Conservation (phyloP, 2,113 vertebrate species). For the Dissostichus mawsoni region DNA sequence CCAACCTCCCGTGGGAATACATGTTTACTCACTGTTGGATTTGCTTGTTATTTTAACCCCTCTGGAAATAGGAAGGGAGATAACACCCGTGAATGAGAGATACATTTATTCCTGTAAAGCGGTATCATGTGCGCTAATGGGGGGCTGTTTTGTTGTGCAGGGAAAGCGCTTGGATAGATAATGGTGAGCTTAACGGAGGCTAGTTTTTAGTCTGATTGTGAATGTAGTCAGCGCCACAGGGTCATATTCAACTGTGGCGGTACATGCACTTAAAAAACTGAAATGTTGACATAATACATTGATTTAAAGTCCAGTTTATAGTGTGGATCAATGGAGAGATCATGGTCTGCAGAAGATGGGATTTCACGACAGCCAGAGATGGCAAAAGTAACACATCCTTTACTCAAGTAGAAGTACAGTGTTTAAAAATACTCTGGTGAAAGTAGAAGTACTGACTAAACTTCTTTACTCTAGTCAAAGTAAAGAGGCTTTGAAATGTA, state of each 20-base stretch:
- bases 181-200: not conserved
- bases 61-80: slow-evolving; percentile 30
- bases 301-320: too few relatives aligned
- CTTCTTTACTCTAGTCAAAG: too few relatives aligned
- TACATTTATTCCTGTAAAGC: slow-evolving; percentile 31
- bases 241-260: slow-evolving; percentile 18
- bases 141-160: not conserved
- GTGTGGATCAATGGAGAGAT: slow-evolving; percentile 16
- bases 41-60: slow-evolving; percentile 57
- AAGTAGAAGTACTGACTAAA: too few relatives aligned
- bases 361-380: too few relatives aligned
- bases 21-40: slow-evolving; percentile 59
- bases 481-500: too few relatives aligned
- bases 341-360: too few relatives aligned
- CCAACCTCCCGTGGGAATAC: slow-evolving; percentile 29
- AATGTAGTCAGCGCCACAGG: not conserved
- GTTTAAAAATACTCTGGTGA: too few relatives aligned
- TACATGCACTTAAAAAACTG: too few relatives aligned
- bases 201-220: not conserved
- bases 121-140: not conserved
- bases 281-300: too few relatives aligned
- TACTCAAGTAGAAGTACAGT: too few relatives aligned
- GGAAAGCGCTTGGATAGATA: not conserved
- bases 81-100: slow-evolving; percentile 23
- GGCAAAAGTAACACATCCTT: too few relatives aligned